Evolutionary conservation across 2,113 vertebrate species (phyloP), one percentile per base, ranked within the genome.

Genomic region (Romanogobio albipinnatus): DNA sequence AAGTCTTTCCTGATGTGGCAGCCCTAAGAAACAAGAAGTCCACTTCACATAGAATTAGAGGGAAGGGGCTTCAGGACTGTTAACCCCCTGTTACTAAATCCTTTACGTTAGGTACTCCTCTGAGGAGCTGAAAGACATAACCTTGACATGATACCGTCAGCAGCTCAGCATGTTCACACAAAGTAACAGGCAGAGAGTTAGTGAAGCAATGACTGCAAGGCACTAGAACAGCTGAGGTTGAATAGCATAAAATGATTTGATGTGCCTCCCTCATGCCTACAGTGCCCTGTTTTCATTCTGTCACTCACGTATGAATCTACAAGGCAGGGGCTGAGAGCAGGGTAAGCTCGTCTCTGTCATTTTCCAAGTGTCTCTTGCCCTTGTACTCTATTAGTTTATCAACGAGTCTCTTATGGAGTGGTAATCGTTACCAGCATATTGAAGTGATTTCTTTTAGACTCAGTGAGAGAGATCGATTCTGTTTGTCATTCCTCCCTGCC

Each of bases 281-380:
- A 43, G 76, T 86, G 84, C 47, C 85, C 85, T 86, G 85, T 82
- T 86, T 86, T 88, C 77, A 88, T 82, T 88, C 87, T 88, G 87
- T 84, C 85, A 86, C 74, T 86, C 85, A 85, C 17, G 9, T 62
- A 49, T 68, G 77, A 86, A 82, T 85, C 82, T 74, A 82, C 56
- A 36, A 84, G 73, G 64, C 73, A 77, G 61, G 36, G 83, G 58
- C 29, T 80, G 79, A 88, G 86, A 82, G 83, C 78, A 73, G 68
- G 74, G 82, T 59, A 51, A 74, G 84, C 70, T 36, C 47, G 70
- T 49, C 24, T 73, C 80, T 86, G 75, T 84, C 78, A 49, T 56
- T 76, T 70, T 78, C 36, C 29, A 36, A 88, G 74, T 71, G n/a
- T 84, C 86, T 87, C 58, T 51, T 81, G 75, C 85, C 75, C 85